Conservation (phyloP, 2,888 invertebrate genomes). For the Ferrisia virgata region DNA sequence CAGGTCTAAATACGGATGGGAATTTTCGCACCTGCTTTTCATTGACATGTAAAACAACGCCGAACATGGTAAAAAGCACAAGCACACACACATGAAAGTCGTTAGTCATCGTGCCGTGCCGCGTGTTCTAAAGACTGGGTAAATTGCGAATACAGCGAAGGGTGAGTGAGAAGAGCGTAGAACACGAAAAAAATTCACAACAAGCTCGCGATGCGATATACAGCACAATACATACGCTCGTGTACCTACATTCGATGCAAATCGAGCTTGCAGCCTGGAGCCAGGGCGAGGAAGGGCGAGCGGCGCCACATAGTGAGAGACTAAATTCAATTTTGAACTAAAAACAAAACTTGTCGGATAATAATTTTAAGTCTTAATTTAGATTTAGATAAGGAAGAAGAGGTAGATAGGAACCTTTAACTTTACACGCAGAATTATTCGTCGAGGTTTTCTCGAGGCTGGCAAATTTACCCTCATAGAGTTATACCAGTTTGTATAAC, state of each 20-base stretch:
- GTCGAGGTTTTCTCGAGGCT: background rate
- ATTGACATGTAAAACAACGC: constrained; percentile 33
- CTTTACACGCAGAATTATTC: constrained; percentile 8
- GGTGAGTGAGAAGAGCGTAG: background rate
- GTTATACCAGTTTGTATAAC: constrained; percentile 3
- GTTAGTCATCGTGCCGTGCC: background rate
- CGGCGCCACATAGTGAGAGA: background rate
- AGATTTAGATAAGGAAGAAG: background rate
- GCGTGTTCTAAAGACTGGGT: too few species aligned
- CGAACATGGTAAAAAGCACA: background rate
- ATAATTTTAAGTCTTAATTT: constrained; percentile 24
- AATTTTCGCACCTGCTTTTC: constrained; percentile 25
- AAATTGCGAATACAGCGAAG: background rate
- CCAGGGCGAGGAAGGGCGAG: too few species aligned
- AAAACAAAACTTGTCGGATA: constrained; percentile 18
- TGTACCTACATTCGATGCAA: background rate
- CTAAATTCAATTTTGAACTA: constrained; percentile 6
- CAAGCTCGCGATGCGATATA: too few species aligned
- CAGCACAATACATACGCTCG: too few species aligned
- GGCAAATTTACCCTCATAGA: background rate
- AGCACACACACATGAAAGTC: background rate
- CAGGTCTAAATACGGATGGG: background rate
- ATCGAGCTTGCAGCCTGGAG: background rate
- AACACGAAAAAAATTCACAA: background rate
- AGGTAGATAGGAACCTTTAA: background rate